These are phyloP conservation scores for Perognathus longimembris DNA, from an alignment of 2,113 vertebrate species.

Conservation along the genomic window DNA sequence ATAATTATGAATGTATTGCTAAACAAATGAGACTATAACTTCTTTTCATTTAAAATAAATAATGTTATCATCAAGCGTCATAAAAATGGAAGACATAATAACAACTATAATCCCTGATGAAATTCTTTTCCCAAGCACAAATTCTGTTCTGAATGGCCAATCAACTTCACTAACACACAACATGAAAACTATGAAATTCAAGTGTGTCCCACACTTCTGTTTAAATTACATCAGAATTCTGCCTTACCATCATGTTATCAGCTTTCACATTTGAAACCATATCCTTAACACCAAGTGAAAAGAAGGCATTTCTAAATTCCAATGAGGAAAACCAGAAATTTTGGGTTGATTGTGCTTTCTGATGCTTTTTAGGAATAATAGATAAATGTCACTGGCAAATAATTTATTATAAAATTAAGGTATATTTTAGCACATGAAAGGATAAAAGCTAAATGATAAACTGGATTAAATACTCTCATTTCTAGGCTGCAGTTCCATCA, in stretches of 20 bases:
- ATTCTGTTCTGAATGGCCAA: constrained; percentile 30
- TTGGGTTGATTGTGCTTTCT: not conserved
- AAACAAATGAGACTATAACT: constrained; percentile 41
- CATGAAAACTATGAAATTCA: constrained; percentile 49
- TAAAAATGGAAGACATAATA: not conserved
- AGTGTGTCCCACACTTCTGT: constrained; percentile 34
- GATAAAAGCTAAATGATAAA: constrained; percentile 12
- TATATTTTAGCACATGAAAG: not conserved
- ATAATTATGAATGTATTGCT: not conserved
- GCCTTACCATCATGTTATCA: not conserved
- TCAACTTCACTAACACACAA: constrained; percentile 32
- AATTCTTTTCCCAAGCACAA: constrained; percentile 45
- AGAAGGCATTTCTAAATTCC: not conserved
- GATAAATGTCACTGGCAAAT: not conserved
- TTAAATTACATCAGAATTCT: constrained; percentile 46
- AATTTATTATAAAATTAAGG: constrained; percentile 39
- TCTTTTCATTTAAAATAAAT: constrained; percentile 35
- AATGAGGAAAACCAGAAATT: constrained; percentile 38
- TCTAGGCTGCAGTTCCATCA: not conserved
- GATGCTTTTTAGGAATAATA: not conserved
- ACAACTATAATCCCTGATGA: not conserved
- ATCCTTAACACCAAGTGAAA: not conserved
- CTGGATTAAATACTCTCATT: not conserved
- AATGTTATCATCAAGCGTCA: constrained; percentile 38
- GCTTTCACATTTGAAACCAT: constrained; percentile 30